Percentiles rank a stretch among this genome's conserved stretches.
These are phyloP conservation scores for Xenus cinereus DNA, from an alignment of 2,113 vertebrate genomes.

Conservation along the genomic window DNA sequence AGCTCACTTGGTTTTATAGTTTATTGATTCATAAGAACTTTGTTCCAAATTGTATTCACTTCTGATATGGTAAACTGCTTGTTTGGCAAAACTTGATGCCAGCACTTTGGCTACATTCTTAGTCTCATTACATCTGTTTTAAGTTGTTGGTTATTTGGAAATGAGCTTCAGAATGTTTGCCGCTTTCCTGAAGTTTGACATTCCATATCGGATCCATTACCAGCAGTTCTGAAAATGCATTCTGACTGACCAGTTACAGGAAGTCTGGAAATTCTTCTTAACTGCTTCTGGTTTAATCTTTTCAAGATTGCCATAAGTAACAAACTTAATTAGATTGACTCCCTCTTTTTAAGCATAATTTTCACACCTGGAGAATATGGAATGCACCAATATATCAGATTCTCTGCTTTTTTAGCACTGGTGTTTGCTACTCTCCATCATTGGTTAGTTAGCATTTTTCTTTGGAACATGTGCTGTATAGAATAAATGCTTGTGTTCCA, in stretches of 20 bases:
- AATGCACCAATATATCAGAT: background rate
- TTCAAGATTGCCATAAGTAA: background rate
- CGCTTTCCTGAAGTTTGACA: slow-evolving; percentile 32
- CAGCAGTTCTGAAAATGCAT: slow-evolving; percentile 40
- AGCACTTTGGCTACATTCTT: background rate
- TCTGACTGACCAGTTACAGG: slow-evolving; percentile 18
- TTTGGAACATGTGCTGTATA: background rate
- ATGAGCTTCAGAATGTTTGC: slow-evolving; percentile 37
- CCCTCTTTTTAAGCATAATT: background rate
- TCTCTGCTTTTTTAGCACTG: background rate
- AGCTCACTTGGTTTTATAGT: background rate
- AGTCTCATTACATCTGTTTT: slow-evolving; percentile 45
- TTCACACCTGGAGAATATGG: background rate
- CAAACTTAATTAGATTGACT: background rate
- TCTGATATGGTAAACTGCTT: slow-evolving; percentile 49
- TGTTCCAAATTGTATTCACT: slow-evolving; percentile 3
- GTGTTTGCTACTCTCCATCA: background rate
- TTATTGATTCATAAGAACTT: slow-evolving; percentile 35
- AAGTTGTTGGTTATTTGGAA: slow-evolving; percentile 53
- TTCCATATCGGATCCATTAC: slow-evolving; percentile 12
- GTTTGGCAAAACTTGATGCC: slow-evolving; percentile 25
- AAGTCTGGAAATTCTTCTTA: slow-evolving; percentile 29
- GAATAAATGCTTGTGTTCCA: background rate
- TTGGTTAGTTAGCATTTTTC: background rate
- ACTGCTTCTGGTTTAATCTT: slow-evolving; percentile 45